Base-by-base conservation (phyloP, 2,888 invertebrate species). In the Lissonota sp. region DNA sequence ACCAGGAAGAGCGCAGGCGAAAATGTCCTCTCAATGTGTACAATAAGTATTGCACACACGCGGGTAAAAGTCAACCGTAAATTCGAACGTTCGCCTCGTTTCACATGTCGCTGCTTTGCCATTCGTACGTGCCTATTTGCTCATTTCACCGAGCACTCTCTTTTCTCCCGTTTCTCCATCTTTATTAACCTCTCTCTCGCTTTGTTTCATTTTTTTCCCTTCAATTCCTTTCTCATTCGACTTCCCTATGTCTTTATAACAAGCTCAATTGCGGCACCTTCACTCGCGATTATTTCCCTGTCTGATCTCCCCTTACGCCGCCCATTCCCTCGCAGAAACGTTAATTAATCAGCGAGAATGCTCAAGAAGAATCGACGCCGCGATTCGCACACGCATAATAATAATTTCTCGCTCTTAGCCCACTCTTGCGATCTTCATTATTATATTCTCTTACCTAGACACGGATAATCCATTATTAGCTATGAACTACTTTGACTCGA, bases 91-190 rank as follows among this genome's bases (percentile, higher is more conserved):
- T 70, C 70, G 77, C 26, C 26, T 64, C 79, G 82, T 82, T 60
- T 80, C 77, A 84, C 78, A 80, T 79, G 74, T 71, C 79, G 26
- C 26, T 71, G 79, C 66, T 82, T 82, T 74, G 26, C 26, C 67
- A 64, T 58, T 51, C 57, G 53, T 71, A 72, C 82, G 82, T 82
- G 78, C 71, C 73, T 81, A 60, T 49, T 76, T 60, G 37, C n/a
- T 4, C 71, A 64, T 82, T 75, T 79, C 78, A 75, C 74, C 46
- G 51, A 40, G 49, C 73, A 75, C 71, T 46, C 71, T 74, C 71
- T 62, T 63, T 58, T 58, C 44, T 42, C 37, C 49, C 14, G 16
- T 40, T 57, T n/a, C 12, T 44, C 42, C 55, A 53, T 51, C 66
- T 79, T 60, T 76, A 44, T 55, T 64, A 26, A 62, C 16, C 10